Base-by-base conservation (phyloP, 2,113 vertebrate genomes). In the Poeciliopsis prolifica region DNA sequence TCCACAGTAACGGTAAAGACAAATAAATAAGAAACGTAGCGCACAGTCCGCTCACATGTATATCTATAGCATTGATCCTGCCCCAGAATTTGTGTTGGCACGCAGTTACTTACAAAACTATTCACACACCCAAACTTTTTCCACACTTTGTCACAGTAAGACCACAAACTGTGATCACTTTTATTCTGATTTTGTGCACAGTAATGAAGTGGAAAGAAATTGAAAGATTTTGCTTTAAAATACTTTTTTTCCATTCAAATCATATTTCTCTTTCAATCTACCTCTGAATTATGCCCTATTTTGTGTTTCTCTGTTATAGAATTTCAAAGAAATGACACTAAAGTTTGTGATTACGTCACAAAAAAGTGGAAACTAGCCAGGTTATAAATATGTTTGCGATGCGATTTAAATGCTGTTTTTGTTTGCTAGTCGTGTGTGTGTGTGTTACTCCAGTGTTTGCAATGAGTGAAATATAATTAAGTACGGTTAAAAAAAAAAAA, bases 371-470 rank as follows among this genome's bases (percentile, higher is more conserved):
- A 48, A 48, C 17, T 48, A 5, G 44, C 15, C 15, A 17, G 15
- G 15, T 15, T 19, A 48, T 15, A 17, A 48, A 48, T 58, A 58
- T 22, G 24, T n/a, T 58, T 58, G 51, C 24, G n/a, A 58, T 22
- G 22, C 22, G 24, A 9, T 24, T 58, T 10, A 58, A 8, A 17
- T 48, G 72, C 64, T 71, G 72, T 68, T 76, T 86, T 65, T 78
- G 67, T 76, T 61, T 58, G 64, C 51, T 13, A 3, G 66, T 71
- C 42, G 76, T 61, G 54, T 81, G 63, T 68, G 44, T 81, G 63
- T 68, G 44, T 69, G 37, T 77, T 78, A 78, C 86, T 94, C 93
- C 93, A 94, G 94, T 94, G 93, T 93, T 93, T 91, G 78, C 64
- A 89, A 62, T 83, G 78, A 87, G 86, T 92, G 91, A 89, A 87